phyloP scores from a whole-genome alignment of 2,797 vertebrate genomes.

The Myotis myotis region DNA sequence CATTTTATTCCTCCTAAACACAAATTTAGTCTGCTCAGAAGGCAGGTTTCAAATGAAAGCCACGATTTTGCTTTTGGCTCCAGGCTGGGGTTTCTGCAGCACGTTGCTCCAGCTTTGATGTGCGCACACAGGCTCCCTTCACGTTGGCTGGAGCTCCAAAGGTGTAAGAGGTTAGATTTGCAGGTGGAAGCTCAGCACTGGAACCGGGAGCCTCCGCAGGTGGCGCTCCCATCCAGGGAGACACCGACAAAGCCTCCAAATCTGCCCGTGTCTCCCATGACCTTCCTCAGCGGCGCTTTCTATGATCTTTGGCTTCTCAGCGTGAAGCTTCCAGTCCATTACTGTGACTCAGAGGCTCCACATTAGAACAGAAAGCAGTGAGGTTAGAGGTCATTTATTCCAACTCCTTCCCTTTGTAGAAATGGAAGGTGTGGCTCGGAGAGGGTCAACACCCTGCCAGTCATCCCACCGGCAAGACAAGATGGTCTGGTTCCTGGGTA shows the following conservation, averaged over 20 bases:
- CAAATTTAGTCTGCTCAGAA: slow-evolving; percentile 29
- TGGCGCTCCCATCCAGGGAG: not conserved
- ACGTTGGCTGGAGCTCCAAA: not conserved
- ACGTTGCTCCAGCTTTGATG: not conserved
- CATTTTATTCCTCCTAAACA: slow-evolving; percentile 22
- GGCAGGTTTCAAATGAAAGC: not conserved
- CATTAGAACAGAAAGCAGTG: not conserved
- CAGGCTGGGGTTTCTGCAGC: not conserved
- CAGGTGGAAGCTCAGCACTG: not conserved
- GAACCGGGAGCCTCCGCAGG: not conserved
- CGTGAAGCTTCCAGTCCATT: not conserved
- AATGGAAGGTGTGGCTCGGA: not conserved
- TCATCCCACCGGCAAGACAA: not conserved
- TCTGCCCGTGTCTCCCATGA: not conserved
- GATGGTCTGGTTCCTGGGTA: not conserved
- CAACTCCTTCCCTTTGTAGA: not conserved
- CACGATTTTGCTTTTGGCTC: not conserved
- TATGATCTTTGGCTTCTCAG: not conserved
- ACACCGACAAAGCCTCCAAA: not conserved
- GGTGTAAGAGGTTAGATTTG: not conserved
- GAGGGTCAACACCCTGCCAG: not conserved
- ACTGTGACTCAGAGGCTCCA: not conserved
- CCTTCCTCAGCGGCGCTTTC: not conserved
- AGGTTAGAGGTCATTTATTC: not conserved
- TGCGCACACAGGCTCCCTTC: not conserved